These are phyloP conservation scores for Eufriesea mexicana DNA, from an alignment of 1,140 invertebrate genomes.

Conservation along the genomic window DNA sequence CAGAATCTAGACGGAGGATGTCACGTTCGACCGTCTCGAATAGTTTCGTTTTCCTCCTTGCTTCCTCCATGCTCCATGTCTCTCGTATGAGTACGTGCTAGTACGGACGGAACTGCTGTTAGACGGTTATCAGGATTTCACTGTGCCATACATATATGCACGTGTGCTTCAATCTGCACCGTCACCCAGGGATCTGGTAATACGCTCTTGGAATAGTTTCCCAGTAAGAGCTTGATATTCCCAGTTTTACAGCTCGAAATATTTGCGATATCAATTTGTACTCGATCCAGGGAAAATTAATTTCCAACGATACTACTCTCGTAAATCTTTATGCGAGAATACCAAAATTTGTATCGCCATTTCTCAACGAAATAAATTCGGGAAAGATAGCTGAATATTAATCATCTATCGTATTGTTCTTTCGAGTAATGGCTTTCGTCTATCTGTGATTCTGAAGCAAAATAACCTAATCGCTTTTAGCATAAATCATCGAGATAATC, in stretches of 20 bases:
- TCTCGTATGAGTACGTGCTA: neutral
- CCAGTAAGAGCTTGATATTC: neutral
- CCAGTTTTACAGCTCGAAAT: neutral
- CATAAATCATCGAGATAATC: neutral
- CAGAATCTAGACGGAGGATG: neutral
- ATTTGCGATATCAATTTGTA: neutral
- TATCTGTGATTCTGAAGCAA: neutral
- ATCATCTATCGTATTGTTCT: too few species aligned
- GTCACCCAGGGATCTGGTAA: neutral
- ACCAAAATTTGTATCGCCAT: too few species aligned
- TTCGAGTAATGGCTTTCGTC: neutral
- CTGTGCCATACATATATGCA: neutral
- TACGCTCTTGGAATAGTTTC: neutral
- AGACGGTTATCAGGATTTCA: slow-evolving; percentile 40
- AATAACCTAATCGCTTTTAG: too few species aligned
- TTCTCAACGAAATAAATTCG: too few species aligned
- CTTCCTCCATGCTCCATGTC: neutral
- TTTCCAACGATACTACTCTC: too few species aligned
- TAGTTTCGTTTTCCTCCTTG: slow-evolving; percentile 15
- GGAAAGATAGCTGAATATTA: too few species aligned
- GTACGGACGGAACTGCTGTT: slow-evolving; percentile 9
- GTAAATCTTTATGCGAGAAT: too few species aligned
- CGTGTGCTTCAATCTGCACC: neutral
- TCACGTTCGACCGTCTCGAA: slow-evolving; percentile 25
- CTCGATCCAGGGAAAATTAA: neutral